These are phyloP conservation scores for Seriola aureovittata DNA, from an alignment of 2,113 vertebrate species.

Conservation along the genomic window DNA sequence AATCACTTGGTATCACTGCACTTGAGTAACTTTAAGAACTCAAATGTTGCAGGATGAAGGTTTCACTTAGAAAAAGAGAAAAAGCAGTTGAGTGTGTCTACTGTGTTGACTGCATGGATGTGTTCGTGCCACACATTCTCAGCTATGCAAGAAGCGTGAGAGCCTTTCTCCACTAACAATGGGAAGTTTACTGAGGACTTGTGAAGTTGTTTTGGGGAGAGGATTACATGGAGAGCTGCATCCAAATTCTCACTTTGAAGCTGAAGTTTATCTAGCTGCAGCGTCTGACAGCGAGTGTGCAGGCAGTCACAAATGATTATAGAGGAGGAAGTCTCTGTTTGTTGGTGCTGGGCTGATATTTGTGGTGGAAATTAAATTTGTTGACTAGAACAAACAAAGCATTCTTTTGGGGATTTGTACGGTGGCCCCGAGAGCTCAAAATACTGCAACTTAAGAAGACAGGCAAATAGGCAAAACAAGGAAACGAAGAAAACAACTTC, in stretches of 20 bases:
- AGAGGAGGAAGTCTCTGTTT: conserved; percentile 13
- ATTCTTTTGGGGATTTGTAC: neutral
- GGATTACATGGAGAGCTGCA: conserved; percentile 9
- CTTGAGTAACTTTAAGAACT: neutral
- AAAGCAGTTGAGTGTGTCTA: neutral
- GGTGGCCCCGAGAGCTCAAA: neutral
- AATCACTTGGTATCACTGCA: neutral
- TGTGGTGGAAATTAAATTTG: conserved; percentile 31
- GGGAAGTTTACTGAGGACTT: conserved; percentile 30
- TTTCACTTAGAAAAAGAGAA: neutral
- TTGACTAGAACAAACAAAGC: conserved; percentile 9
- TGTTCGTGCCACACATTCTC: neutral
- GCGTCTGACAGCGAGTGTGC: conserved; percentile 1
- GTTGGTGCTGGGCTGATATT: conserved; percentile 14
- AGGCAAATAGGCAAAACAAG: neutral
- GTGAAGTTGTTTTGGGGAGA: conserved; percentile 23
- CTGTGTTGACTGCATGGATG: neutral
- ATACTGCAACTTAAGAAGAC: neutral
- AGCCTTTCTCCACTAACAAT: conserved; percentile 6
- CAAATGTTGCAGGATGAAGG: neutral
- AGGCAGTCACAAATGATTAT: conserved; percentile 8
- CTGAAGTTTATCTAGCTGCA: conserved; percentile 10
- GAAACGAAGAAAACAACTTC: no score
- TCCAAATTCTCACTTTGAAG: conserved; percentile 29
- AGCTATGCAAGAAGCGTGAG: neutral